Conservation (phyloP, 2,797 vertebrate genomes). For the Furcifer pardalis region DNA sequence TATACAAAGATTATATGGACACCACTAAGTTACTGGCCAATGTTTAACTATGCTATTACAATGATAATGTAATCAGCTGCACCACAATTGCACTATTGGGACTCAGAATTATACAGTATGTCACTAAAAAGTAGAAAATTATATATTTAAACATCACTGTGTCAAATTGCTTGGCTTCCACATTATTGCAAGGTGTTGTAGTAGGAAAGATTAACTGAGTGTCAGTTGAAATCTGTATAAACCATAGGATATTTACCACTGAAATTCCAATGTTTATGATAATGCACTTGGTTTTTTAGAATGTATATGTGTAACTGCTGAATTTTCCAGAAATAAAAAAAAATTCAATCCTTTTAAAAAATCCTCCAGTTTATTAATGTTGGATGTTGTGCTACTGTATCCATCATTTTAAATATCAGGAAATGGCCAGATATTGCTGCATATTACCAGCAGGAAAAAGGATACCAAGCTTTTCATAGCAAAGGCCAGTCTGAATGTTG, state of each 20-base stretch:
- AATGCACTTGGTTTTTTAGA: neutral
- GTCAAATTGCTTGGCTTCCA: neutral
- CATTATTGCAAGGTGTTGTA: neutral
- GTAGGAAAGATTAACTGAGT: conserved; percentile 4
- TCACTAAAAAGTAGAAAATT: neutral
- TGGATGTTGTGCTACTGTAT: too few relatives aligned
- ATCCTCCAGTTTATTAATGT: too few relatives aligned
- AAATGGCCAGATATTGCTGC: too few relatives aligned
- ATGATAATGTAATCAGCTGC: neutral
- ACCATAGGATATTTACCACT: neutral
- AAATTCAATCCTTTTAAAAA: too few relatives aligned
- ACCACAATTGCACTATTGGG: neutral
- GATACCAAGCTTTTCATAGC: too few relatives aligned
- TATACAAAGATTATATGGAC: too few relatives aligned
- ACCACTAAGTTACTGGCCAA: too few relatives aligned
- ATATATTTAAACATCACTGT: neutral
- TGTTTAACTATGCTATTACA: conserved; percentile 4
- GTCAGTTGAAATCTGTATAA: neutral
- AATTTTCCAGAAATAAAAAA: neutral
- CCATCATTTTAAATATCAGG: too few relatives aligned
- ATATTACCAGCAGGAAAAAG: too few relatives aligned
- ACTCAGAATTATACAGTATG: neutral
- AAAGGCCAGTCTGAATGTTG: too few relatives aligned
- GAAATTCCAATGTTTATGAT: neutral
- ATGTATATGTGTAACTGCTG: neutral